phyloP scores from a whole-genome alignment of 2,888 invertebrate genomes.

The Oscheius sp. region DNA sequence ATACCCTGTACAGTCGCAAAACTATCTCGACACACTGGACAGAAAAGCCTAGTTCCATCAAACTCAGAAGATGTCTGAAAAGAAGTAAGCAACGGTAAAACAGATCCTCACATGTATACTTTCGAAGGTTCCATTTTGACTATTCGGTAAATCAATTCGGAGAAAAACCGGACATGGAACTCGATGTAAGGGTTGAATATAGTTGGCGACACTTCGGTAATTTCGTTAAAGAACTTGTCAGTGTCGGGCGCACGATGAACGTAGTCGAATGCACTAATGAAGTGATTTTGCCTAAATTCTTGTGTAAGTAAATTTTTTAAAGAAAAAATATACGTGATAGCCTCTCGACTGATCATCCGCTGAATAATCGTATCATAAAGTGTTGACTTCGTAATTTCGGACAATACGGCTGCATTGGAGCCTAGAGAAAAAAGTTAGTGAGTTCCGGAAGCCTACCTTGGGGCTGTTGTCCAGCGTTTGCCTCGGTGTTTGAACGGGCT shows the following conservation, averaged over 20 bases:
- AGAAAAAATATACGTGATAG: too few species aligned
- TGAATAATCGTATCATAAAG: too few species aligned
- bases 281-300: too few species aligned
- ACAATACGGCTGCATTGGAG: too few species aligned
- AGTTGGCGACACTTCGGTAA: not conserved
- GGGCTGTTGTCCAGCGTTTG: too few species aligned
- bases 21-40: conserved; percentile 31
- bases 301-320: too few species aligned
- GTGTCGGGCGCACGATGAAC: not conserved
- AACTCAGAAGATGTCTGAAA: not conserved
- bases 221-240: conserved; percentile 2
- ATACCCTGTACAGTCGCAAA: conserved; percentile 27
- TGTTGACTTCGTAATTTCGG: too few species aligned
- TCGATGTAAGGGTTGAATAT: conserved; percentile 13
- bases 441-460: too few species aligned
- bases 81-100: not conserved
- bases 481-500: too few species aligned
- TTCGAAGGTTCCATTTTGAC: conserved; percentile 13
- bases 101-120: not conserved
- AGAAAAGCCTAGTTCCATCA: conserved; percentile 23
- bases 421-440: too few species aligned
- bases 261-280: too few species aligned
- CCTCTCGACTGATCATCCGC: too few species aligned
- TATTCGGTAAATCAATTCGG: conserved; percentile 1
- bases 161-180: conserved; percentile 1